Conservation (phyloP, 2,113 vertebrate genomes). For the Casuarius casuarius region DNA sequence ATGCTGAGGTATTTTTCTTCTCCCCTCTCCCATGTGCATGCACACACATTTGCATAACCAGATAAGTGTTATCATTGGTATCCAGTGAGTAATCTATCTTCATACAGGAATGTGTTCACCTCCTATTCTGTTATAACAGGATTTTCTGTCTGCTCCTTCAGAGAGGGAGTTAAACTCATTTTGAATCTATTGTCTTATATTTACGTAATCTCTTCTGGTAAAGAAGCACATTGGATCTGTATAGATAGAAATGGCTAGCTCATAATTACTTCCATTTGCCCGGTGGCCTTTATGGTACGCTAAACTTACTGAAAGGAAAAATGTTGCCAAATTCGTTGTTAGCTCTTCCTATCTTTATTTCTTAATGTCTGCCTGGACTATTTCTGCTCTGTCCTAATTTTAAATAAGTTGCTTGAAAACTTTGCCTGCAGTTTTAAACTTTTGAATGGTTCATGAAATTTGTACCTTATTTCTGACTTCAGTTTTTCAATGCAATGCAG, state of each 20-base stretch:
- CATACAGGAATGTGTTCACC: neutral
- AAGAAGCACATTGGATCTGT: neutral
- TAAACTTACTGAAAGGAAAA: neutral
- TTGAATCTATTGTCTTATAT: neutral
- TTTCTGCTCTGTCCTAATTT: neutral
- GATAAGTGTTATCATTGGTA: neutral
- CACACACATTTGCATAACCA: neutral
- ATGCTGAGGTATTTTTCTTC: neutral
- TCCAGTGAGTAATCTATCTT: neutral
- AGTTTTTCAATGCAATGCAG: neutral
- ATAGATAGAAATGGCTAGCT: neutral
- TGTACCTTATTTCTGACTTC: accelerated
- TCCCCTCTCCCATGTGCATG: accelerated
- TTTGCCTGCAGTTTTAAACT: neutral
- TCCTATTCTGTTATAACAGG: neutral
- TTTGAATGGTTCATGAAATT: neutral
- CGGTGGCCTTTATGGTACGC: neutral
- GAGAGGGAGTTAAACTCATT: neutral
- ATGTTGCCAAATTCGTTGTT: neutral
- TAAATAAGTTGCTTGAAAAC: neutral
- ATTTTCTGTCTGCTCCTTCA: neutral
- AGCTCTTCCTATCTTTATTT: neutral
- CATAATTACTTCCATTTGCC: neutral
- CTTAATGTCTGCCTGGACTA: neutral
- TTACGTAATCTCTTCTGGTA: neutral